Evolutionary conservation across 2,888 invertebrate species (phyloP).

Genomic region (Caradrina clavipalpis): DNA sequence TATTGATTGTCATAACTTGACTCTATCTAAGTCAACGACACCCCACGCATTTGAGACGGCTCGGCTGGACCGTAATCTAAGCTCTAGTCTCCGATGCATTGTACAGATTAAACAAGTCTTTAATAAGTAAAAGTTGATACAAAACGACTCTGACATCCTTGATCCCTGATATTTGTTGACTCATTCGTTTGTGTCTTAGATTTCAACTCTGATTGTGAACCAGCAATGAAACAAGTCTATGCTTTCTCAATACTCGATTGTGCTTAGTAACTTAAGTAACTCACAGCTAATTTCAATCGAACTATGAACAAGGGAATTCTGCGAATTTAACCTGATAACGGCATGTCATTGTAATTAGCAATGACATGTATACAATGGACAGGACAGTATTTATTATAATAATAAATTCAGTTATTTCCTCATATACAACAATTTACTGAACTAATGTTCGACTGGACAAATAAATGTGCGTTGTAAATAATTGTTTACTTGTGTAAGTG

Average conservation of each 20-base stretch:
- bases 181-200: constrained; percentile 53
- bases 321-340: constrained; percentile 17
- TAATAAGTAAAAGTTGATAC: constrained; percentile 56
- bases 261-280: constrained; percentile 8
- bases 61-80: constrained; percentile 13
- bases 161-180: constrained; percentile 59
- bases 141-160: constrained; percentile 51
- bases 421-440: constrained; percentile 29
- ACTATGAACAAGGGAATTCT: constrained; percentile 23
- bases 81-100: constrained; percentile 29
- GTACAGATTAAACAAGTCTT: constrained; percentile 41
- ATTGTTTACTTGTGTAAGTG: constrained; percentile 18
- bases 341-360: constrained; percentile 44
- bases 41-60: constrained; percentile 36
- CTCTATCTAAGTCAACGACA: constrained; percentile 16
- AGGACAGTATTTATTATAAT: constrained; percentile 17
- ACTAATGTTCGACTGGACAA: constrained; percentile 1
- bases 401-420: constrained; percentile 47
- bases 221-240: constrained; percentile 31
- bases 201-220: constrained; percentile 50
- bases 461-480: constrained; percentile 30
- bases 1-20: constrained; percentile 26
- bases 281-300: constrained; percentile 30
- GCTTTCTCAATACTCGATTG: constrained; percentile 52
- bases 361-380: constrained; percentile 32